A percentile compares a stretch with the other conserved stretches of the same genome.
Conservation (phyloP, 1,140 invertebrate genomes). For the Sminthurinus signatus region DNA sequence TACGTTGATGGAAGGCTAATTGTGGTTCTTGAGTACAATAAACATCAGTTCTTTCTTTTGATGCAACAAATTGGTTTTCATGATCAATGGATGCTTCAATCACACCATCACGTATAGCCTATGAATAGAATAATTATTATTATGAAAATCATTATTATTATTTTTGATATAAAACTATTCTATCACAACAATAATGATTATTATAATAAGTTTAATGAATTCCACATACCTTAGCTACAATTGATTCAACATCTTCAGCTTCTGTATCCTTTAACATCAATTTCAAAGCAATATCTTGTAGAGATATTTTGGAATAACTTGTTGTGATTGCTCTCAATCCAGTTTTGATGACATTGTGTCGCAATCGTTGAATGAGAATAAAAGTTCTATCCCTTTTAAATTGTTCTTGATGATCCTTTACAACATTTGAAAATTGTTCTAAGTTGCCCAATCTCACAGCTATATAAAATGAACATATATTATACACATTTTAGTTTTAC, state of each 20-base stretch:
- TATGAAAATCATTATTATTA: slow-evolving; percentile 1
- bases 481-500: no score
- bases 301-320: slow-evolving; percentile 93
- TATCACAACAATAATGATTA: slow-evolving; percentile 18
- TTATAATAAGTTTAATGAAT: no score
- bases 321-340: slow-evolving; percentile 93
- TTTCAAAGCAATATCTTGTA: slow-evolving; percentile 89
- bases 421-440: slow-evolving; percentile 84
- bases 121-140: no score
- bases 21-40: slow-evolving; percentile 97
- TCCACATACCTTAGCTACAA: slow-evolving; percentile 86
- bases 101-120: slow-evolving; percentile 96
- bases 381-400: slow-evolving; percentile 89
- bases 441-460: slow-evolving; percentile 93
- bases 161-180: background rate
- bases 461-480: no score
- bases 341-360: slow-evolving; percentile 99
- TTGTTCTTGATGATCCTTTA: slow-evolving; percentile 80
- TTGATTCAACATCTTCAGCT: slow-evolving; percentile 97
- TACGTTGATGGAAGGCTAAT: slow-evolving; percentile 93
- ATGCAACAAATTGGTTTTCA: slow-evolving; percentile 92
- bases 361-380: slow-evolving; percentile 83
- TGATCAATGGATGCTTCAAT: slow-evolving; percentile 96
- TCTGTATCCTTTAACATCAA: slow-evolving; percentile 94
- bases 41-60: slow-evolving; percentile 93